Conservation (phyloP, 2,797 vertebrate species). For the Paguma larvata region DNA sequence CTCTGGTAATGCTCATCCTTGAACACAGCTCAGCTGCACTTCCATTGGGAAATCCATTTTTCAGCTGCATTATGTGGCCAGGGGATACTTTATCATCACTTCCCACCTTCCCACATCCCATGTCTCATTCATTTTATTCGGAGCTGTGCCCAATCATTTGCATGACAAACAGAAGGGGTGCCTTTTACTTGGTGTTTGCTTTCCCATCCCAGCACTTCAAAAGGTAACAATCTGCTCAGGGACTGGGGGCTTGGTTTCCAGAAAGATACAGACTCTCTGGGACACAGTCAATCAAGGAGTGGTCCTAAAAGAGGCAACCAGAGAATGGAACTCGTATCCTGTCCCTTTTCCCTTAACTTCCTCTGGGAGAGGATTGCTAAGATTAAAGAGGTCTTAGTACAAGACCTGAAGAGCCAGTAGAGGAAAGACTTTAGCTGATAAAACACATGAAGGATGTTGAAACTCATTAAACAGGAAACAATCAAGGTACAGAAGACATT, state of each 20-base stretch:
- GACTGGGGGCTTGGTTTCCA: neutral
- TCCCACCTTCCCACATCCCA: neutral
- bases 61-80: neutral
- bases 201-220: neutral
- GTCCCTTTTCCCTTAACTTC: neutral
- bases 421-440: neutral
- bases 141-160: neutral
- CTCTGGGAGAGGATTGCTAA: neutral
- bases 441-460: neutral
- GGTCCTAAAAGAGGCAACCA: neutral
- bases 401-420: neutral
- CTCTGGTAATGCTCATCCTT: neutral
- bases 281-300: neutral
- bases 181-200: neutral
- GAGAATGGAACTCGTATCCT: neutral
- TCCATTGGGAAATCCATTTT: neutral
- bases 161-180: neutral
- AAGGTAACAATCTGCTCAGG: neutral
- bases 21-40: neutral
- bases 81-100: neutral
- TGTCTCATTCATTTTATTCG: neutral
- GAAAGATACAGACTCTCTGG: neutral
- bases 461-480: neutral
- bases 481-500: neutral
- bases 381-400: neutral